These are phyloP conservation scores for Rhinoptilus africanus DNA, from an alignment of 2,113 vertebrate genomes.

Conservation along the genomic window DNA sequence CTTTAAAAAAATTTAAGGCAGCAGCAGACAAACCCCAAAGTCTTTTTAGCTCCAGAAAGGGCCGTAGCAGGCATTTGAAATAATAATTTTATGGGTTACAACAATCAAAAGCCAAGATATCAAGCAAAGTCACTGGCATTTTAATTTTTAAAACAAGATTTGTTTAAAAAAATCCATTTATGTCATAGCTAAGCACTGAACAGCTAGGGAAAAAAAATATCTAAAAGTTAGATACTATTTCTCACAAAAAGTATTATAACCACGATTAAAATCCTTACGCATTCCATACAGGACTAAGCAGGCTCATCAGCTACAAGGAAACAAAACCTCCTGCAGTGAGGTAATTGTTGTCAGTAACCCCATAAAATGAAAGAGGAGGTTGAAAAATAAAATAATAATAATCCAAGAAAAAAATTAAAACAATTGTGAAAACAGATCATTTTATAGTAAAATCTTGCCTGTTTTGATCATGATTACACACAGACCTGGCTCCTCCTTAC, in stretches of 20 bases:
- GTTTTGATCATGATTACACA: not conserved
- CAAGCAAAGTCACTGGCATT: not conserved
- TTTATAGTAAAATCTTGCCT: not conserved
- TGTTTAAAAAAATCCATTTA: not conserved
- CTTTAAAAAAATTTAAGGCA: not conserved
- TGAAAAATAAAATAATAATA: not conserved
- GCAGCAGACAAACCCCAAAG: not conserved
- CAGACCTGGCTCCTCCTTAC: slow-evolving; percentile 58
- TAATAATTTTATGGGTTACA: not conserved
- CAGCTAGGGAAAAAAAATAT: not conserved
- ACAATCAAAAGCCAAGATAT: not conserved
- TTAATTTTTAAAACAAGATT: not conserved
- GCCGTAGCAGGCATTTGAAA: not conserved
- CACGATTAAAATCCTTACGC: not conserved
- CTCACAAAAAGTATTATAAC: not conserved
- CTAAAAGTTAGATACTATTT: not conserved
- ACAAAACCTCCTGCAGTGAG: not conserved
- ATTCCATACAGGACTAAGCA: not conserved
- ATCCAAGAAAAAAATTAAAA: not conserved
- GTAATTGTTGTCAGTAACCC: not conserved
- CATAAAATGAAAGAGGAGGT: not conserved
- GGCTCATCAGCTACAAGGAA: not conserved
- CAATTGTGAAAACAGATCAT: not conserved
- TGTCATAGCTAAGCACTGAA: not conserved
- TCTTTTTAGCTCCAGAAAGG: not conserved